phyloP scores from a whole-genome alignment of 2,888 invertebrate genomes.

The Brachyptera putata region DNA sequence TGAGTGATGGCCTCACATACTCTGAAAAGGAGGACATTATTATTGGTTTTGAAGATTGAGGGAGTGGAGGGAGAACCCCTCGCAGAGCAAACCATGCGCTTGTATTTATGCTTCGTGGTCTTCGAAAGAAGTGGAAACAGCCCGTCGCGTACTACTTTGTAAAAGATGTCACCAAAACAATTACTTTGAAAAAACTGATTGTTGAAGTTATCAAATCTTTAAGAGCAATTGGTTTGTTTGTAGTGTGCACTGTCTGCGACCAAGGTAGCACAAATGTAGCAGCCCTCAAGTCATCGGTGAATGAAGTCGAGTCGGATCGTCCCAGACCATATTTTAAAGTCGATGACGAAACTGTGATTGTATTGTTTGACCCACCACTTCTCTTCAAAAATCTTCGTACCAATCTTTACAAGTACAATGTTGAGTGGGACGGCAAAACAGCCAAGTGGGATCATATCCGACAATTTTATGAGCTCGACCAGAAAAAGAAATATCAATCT shows the following conservation, averaged over 20 bases:
- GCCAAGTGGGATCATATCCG: too few relatives aligned
- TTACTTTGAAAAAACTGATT: conserved; percentile 5
- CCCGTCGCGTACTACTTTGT: conserved; percentile 26
- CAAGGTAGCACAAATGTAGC: conserved; percentile 22
- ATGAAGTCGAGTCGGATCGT: background rate
- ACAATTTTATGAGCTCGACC: too few relatives aligned
- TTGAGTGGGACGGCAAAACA: too few relatives aligned
- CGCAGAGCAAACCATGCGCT: conserved; percentile 27
- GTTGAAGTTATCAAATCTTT: conserved; percentile 22
- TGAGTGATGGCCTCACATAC: conserved; percentile 11
- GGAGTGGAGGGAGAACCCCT: too few relatives aligned
- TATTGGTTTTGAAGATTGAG: too few relatives aligned
- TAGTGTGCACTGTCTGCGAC: conserved; percentile 26
- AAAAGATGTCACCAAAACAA: conserved; percentile 20
- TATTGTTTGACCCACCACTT: too few relatives aligned
- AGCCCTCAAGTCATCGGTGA: conserved; percentile 5
- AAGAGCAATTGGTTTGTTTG: conserved; percentile 23
- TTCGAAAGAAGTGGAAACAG: conserved; percentile 24
- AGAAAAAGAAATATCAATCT: too few relatives aligned
- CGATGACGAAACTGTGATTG: conserved; percentile 19
- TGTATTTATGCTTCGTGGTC: conserved; percentile 28
- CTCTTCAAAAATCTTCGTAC: too few relatives aligned
- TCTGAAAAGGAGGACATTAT: too few relatives aligned
- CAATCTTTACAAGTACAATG: too few relatives aligned
- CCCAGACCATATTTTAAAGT: background rate